Base-by-base conservation (phyloP, 1,140 invertebrate species). In the Stratiolaelaps scimitus region DNA sequence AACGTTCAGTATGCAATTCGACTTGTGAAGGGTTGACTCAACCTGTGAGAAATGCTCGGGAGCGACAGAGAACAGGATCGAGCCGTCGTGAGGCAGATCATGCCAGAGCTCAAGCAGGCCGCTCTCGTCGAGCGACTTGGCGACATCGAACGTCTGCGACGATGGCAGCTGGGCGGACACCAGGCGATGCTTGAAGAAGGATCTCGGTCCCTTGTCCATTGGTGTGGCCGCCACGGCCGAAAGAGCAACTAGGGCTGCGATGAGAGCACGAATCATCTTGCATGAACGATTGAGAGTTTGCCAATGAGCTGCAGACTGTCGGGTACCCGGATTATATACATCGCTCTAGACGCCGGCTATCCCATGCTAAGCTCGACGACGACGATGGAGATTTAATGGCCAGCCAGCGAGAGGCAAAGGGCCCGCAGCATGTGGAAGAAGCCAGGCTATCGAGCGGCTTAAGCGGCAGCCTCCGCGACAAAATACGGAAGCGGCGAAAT, bases 41-140 rank as follows among this genome's bases (percentile, higher is more conserved):
- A 60, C 53, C 23, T 60, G 4, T 15, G 17, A 15, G 26, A 20
- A 60, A 34, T 60, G 17, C 53, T 60, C 53, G 1, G 53, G 53
- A 4, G 53, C 53, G 15, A 60, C 53, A 2, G 53, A 60, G 53
- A 60, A 60, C 10, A 60, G 53, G 23, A 60, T 60, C 26, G 53
- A 20, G 1, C 53, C 53, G 17, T 60, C 34, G 10, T 10, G 34
- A 6, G 13, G 15, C 15, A 34, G 15, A 34, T 34, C 53, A 60
- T 60, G 53, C 53, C 53, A 60, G 1, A 60, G 23, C 17, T 60
- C 53, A 15, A 60, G n/a, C 15, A 60, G 17, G 26, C 53, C 53
- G 6, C 10, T 26, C 6, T 26, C 20, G 26, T 23, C 23, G 53
- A 60, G 53, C 23, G 15, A 17, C 10, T 26, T 34, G 53, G 53